Percentiles rank a stretch among this genome's conserved stretches.
phyloP scores from a whole-genome alignment of 2,797 vertebrate species.

The Tinamus major region DNA sequence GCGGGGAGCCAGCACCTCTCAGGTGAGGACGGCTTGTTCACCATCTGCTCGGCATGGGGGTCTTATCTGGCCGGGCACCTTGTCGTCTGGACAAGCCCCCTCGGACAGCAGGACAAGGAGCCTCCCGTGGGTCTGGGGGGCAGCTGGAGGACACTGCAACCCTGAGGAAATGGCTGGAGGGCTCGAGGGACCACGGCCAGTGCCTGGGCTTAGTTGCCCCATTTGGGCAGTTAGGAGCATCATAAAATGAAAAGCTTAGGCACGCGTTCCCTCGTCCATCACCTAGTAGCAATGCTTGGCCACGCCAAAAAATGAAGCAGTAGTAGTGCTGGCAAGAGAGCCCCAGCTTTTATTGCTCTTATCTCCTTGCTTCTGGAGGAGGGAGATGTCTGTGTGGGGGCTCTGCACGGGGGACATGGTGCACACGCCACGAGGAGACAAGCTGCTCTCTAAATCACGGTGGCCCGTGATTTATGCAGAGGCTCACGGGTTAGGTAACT shows the following conservation, averaged over 20 bases:
- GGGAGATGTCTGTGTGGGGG: slow-evolving; percentile 23
- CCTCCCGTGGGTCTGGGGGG: neutral
- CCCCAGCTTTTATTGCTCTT: slow-evolving; percentile 16
- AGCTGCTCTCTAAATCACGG: slow-evolving; percentile 69
- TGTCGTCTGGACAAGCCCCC: slow-evolving; percentile 26
- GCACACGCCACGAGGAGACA: slow-evolving; percentile 44
- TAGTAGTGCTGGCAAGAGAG: neutral
- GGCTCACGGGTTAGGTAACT: slow-evolving; percentile 78
- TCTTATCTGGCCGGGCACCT: slow-evolving; percentile 27
- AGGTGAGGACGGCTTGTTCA: slow-evolving; percentile 51
- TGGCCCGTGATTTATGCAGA: slow-evolving; percentile 75
- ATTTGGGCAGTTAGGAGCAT: neutral
- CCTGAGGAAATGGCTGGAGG: neutral
- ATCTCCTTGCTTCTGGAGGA: slow-evolving; percentile 63
- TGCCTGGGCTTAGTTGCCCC: neutral
- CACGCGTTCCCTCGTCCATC: neutral
- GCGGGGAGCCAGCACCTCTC: slow-evolving; percentile 5
- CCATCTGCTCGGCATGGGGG: neutral
- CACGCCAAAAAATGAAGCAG: neutral
- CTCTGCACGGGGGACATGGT: slow-evolving; percentile 36
- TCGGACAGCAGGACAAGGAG: fast-evolving
- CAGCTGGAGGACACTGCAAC: neutral
- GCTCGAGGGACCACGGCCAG: neutral
- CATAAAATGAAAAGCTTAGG: neutral
- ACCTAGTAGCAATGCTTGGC: neutral